Base-by-base conservation (phyloP, 2,888 invertebrate species). In the Anorthoa munda region DNA sequence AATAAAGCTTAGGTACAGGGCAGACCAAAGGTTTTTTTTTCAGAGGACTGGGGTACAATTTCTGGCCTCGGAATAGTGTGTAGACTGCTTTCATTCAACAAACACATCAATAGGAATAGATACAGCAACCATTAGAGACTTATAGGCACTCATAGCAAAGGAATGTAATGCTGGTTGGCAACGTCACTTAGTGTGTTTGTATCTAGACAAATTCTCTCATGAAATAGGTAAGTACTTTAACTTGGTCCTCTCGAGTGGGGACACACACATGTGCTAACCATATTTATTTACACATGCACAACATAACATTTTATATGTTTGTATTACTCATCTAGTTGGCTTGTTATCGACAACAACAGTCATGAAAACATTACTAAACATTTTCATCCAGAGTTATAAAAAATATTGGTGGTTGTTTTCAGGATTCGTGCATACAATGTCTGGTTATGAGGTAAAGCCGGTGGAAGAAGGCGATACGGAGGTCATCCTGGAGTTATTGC, bases 401-500 rank as follows among this genome's bases (percentile, higher is more conserved):
- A 60, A 2, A 26, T 45, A 23, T 31, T 58, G 13, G 9, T 23
- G 48, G 0, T n/a, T 70, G 46, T 53, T 79, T 50, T 46, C 73
- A 83, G 81, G 39, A 21, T 31, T 23, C 26, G 23, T 15, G 18
- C 23, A 3, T 9, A 63, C 17, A 46, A 92, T 91, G 92, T 72
- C 90, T 50, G 67, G 74, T 2, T 94, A 90, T 80, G 93, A 92
- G 59, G 91, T 97, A 59, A 93, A 94, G 59, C 88, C 93, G 1
- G 88, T 97, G 13, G 87, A 86, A 53, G 92, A 94, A 23, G 93
- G 96, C 67, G 97, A 97, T 87, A 91, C 92, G 2, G 95, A 96
- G 4, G 94, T 92, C 59, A 95, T 97, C 21, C 93, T 97, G 77
- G 91, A 93, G 51, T 97, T 97, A 88, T 93, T 97, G 2, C 96